Percentiles rank a stretch among this genome's conserved stretches.
These are phyloP conservation scores for Lymantria dispar DNA, from an alignment of 2,888 invertebrate genomes.

Conservation along the genomic window DNA sequence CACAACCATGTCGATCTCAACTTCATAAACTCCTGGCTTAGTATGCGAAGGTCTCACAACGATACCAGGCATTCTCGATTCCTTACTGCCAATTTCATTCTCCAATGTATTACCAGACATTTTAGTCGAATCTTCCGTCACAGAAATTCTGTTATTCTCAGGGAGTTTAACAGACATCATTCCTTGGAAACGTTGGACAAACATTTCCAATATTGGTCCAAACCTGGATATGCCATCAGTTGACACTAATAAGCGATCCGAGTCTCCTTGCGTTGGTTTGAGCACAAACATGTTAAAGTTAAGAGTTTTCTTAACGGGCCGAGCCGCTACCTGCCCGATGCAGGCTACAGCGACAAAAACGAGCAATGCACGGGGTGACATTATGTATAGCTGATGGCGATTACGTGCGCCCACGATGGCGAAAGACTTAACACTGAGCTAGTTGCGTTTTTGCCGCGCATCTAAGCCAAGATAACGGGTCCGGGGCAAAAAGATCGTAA, in stretches of 20 bases:
- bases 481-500: constrained; percentile 78
- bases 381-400: constrained; percentile 19
- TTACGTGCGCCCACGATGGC: constrained; percentile 60
- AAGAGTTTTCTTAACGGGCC: constrained; percentile 66
- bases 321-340: constrained; percentile 46
- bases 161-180: constrained; percentile 86
- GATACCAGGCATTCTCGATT: constrained; percentile 68
- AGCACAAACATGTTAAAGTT: constrained; percentile 75
- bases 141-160: constrained; percentile 67
- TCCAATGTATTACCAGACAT: constrained; percentile 60
- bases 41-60: constrained; percentile 62
- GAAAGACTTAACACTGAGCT: constrained; percentile 60
- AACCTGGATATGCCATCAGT: constrained; percentile 80
- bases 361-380: constrained; percentile 49
- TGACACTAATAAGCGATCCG: constrained; percentile 56
- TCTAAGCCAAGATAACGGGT: constrained; percentile 76
- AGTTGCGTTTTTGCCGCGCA: constrained; percentile 64
- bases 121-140: constrained; percentile 18
- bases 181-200: constrained; percentile 87
- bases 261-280: constrained; percentile 54
- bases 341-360: constrained; percentile 53
- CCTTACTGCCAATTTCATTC: constrained; percentile 72
- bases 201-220: constrained; percentile 85
- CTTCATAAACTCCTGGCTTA: constrained; percentile 70
- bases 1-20: constrained; percentile 67